Percentiles rank a stretch among this genome's conserved stretches.
These are phyloP conservation scores for Hirtodrosophila histrioides DNA, from an alignment of 2,888 invertebrate genomes.

Conservation along the genomic window DNA sequence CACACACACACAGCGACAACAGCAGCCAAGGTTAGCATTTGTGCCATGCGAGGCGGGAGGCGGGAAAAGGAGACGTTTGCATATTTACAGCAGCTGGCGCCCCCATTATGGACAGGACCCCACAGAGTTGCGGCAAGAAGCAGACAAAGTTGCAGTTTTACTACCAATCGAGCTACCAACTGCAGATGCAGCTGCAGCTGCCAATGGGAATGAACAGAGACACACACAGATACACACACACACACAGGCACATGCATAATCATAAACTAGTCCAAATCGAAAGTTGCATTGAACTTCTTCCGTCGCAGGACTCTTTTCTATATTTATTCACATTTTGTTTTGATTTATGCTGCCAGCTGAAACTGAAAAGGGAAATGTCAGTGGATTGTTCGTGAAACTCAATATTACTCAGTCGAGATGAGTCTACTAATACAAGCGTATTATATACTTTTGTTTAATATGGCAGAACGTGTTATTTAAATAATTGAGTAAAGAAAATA, in stretches of 20 bases:
- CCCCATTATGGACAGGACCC: slow-evolving; percentile 11
- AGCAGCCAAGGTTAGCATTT: slow-evolving; percentile 49
- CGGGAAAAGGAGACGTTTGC: slow-evolving; percentile 17
- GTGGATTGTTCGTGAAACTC: too few relatives aligned
- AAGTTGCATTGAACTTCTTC: slow-evolving; percentile 50
- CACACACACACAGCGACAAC: slow-evolving; percentile 10
- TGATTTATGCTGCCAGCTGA: slow-evolving; percentile 22
- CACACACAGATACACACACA: too few relatives aligned
- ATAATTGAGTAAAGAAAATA: too few relatives aligned
- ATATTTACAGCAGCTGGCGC: slow-evolving; percentile 49
- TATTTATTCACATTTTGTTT: slow-evolving; percentile 19
- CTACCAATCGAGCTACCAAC: slow-evolving; percentile 49
- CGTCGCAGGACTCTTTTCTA: not conserved
- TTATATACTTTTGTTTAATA: too few relatives aligned
- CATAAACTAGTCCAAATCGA: slow-evolving; percentile 46
- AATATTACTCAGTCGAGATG: too few relatives aligned
- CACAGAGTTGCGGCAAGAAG: slow-evolving; percentile 29
- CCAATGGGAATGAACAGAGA: slow-evolving; percentile 21
- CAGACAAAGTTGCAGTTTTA: slow-evolving; percentile 75
- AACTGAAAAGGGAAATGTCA: not conserved
- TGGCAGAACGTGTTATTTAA: too few relatives aligned
- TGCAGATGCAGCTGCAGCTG: slow-evolving; percentile 39
- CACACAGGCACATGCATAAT: too few relatives aligned
- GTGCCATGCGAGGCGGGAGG: slow-evolving; percentile 2
- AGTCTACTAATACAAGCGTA: too few relatives aligned